phyloP scores from a whole-genome alignment of 2,113 vertebrate genomes.

The Lichenostomus cassidix region DNA sequence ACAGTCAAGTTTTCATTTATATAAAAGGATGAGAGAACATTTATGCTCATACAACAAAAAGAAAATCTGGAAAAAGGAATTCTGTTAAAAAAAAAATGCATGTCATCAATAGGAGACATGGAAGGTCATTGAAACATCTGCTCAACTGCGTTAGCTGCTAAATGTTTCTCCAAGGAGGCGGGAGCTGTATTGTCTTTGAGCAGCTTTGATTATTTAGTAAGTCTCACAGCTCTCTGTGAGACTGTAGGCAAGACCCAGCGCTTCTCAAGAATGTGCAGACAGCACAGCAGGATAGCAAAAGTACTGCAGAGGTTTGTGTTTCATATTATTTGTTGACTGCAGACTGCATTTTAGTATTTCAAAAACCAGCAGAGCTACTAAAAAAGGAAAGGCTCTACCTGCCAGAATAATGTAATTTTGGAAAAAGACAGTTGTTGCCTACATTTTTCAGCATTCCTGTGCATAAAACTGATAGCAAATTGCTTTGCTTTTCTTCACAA shows the following conservation, averaged over 20 bases:
- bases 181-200: conserved; percentile 52
- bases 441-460: background rate
- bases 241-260: background rate
- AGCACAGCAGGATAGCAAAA: background rate
- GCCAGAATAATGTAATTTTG: background rate
- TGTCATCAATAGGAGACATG: conserved; percentile 50
- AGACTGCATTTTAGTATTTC: background rate
- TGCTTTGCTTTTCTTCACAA: background rate
- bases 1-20: background rate
- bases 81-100: background rate
- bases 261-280: background rate
- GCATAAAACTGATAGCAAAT: background rate
- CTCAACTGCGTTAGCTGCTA: conserved; percentile 46
- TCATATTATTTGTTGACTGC: background rate
- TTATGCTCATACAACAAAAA: conserved; percentile 2
- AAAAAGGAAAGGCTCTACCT: background rate
- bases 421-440: background rate
- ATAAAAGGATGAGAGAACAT: background rate
- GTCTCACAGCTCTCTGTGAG: background rate
- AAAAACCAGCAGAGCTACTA: background rate
- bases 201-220: conserved; percentile 64
- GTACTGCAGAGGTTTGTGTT: conserved; percentile 18
- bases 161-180: conserved; percentile 42
- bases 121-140: conserved; percentile 65
- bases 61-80: conserved; percentile 51